Base-by-base conservation (phyloP, 64 coral and sea anemone genomes). In the Pocillopora verrucosa region DNA sequence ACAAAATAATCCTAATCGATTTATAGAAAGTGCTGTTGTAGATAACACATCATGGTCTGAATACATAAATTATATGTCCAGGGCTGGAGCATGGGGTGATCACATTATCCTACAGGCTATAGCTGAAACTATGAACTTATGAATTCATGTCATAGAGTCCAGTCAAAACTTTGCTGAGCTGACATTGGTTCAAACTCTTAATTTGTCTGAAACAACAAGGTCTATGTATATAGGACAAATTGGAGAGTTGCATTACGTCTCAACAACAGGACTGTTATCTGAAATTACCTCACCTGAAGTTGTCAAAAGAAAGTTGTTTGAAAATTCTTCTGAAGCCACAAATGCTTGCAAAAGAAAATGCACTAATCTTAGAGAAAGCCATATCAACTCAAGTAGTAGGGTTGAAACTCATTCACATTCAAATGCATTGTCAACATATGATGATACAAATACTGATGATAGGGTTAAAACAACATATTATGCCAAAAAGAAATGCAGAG, bases 91-190 rank as follows among this genome's bases (percentile, higher is more conserved):
- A 79, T 94, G 87, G 92, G 92, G 76, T 94, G 92, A 94, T 94
- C 70, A 89, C 72, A 94, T 82, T 89, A 79, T 89, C 26, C 72
- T 93, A 65, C 86, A 93, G 74, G 86, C 91, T 75, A 88, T 83
- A 88, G 91, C 91, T 79, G 78, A 93, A 87, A 62, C 65, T 80
- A 82, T 88, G 86, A 93, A 93, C 38, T 86, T 94, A 75, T 89
- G 76, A 79, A 93, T 93, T 93, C 86, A 93, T 89, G 82, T 93
- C 78, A 83, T 83, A 84, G 92, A 93, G 63, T 93, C 92, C 76
- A 89, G 81, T 84, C 74, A 91, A 78, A 92, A 93, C 70, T 90
- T 90, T 83, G 69, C 68, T 81, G 77, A 90, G 77, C 64, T 81
- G 72, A 89, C 88, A 73, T 72, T 81, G 45, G 77, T 89, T 80